phyloP scores from a whole-genome alignment of 2,113 vertebrate species.

The Hylia prasina region DNA sequence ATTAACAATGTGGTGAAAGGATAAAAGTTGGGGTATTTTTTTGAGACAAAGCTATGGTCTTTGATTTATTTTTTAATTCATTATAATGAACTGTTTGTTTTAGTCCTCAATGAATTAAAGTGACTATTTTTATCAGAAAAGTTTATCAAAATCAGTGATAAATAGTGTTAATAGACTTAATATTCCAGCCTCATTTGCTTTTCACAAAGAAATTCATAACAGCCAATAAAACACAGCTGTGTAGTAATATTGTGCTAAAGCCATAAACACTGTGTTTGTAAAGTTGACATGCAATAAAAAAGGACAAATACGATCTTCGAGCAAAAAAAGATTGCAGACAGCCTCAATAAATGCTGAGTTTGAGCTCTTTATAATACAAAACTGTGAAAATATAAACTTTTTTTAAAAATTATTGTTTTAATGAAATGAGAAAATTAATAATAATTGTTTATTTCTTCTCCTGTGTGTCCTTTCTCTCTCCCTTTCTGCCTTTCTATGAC shows the following conservation, averaged over 20 bases:
- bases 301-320: neutral
- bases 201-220: neutral
- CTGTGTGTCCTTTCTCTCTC: neutral
- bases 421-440: neutral
- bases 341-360: neutral
- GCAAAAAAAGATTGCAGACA: neutral
- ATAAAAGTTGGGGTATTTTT: neutral
- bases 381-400: neutral
- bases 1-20: neutral
- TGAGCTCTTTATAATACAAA: neutral
- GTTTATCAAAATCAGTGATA: slow-evolving; percentile 23
- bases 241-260: slow-evolving; percentile 2
- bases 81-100: slow-evolving; percentile 4
- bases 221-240: neutral
- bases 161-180: slow-evolving; percentile 45
- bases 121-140: slow-evolving; percentile 12
- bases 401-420: neutral
- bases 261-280: slow-evolving; percentile 2
- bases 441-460: neutral
- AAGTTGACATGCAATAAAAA: neutral
- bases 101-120: slow-evolving; percentile 1
- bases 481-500: neutral
- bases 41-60: neutral
- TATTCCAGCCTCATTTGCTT: slow-evolving; percentile 31
- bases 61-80: slow-evolving; percentile 17